Evolutionary conservation across 1,140 invertebrate species (phyloP).

Genomic region (Charaxes varanes): DNA sequence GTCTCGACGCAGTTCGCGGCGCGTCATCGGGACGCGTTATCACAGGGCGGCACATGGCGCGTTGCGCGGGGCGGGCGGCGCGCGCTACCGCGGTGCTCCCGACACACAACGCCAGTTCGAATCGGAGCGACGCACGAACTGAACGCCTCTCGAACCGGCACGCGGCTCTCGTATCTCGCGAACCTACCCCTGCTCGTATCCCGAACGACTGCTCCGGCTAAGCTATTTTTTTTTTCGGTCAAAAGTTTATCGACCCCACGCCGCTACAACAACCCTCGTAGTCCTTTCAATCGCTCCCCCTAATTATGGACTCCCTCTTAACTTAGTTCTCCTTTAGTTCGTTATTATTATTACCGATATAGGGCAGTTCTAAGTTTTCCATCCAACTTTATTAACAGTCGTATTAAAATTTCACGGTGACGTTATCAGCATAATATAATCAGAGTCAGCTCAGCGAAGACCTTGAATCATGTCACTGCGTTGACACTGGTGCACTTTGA

Average conservation of each 20-base stretch:
- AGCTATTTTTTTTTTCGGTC: slow-evolving; percentile 21
- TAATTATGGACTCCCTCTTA: slow-evolving; percentile 66
- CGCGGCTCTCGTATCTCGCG: slow-evolving; percentile 30
- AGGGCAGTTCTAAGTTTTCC: no score
- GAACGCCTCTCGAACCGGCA: slow-evolving; percentile 45
- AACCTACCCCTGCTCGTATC: slow-evolving; percentile 30
- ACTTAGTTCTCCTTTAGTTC: slow-evolving; percentile 52
- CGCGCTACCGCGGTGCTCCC: slow-evolving; percentile 17
- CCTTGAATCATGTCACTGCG: slow-evolving; percentile 51
- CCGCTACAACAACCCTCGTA: slow-evolving; percentile 63
- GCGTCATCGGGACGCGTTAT: slow-evolving; percentile 28
- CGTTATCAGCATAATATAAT: slow-evolving; percentile 48
- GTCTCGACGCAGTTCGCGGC: slow-evolving; percentile 1
- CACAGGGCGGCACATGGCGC: slow-evolving; percentile 33
- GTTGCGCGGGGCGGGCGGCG: slow-evolving; percentile 35
- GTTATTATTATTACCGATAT: no score
- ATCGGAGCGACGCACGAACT: slow-evolving; percentile 48
- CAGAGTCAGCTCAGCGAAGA: slow-evolving; percentile 42
- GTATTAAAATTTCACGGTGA: slow-evolving; percentile 42
- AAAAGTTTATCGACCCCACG: slow-evolving; percentile 62
- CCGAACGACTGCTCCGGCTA: slow-evolving; percentile 6
- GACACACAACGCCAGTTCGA: slow-evolving; percentile 42
- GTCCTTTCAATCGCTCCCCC: slow-evolving; percentile 60
- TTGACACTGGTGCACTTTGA: slow-evolving; percentile 45
- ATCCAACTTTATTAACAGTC: no score